Conservation (phyloP, 2,113 vertebrate genomes). For the Grammomys surdaster region DNA sequence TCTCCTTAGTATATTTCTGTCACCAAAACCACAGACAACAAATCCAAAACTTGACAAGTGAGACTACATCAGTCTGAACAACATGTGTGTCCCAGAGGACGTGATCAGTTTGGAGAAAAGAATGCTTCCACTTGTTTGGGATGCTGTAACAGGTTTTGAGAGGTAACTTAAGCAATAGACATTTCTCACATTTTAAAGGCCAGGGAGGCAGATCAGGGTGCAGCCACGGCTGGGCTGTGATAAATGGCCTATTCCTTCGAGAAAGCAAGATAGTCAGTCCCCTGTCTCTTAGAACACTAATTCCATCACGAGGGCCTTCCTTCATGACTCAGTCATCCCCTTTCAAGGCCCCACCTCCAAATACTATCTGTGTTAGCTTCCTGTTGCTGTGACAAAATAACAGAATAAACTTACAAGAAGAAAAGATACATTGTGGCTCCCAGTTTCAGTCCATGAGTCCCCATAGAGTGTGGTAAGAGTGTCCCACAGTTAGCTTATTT, state of each 20-base stretch:
- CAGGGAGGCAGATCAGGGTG: background rate
- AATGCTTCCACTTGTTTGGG: background rate
- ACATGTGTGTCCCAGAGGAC: background rate
- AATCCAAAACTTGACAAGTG: background rate
- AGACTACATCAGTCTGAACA: background rate
- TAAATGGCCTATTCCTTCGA: background rate
- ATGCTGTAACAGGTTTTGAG: background rate
- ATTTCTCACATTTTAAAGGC: background rate
- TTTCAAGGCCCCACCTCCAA: background rate
- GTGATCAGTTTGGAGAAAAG: background rate
- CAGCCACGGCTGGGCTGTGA: background rate
- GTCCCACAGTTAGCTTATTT: background rate
- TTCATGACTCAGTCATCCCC: background rate
- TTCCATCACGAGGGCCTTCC: background rate
- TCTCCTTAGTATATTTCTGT: conserved; percentile 21
- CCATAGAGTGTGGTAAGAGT: background rate
- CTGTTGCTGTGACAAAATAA: background rate
- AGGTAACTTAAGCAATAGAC: background rate
- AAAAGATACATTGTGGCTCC: background rate
- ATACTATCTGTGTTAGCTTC: background rate
- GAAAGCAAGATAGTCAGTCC: background rate
- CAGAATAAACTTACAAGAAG: background rate
- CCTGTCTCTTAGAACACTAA: background rate
- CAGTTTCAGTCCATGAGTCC: background rate
- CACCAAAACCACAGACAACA: background rate